Evolutionary conservation across 2,113 vertebrate species (phyloP), one percentile per base, ranked within the genome.

Genomic region (Paratilapia polleni): DNA sequence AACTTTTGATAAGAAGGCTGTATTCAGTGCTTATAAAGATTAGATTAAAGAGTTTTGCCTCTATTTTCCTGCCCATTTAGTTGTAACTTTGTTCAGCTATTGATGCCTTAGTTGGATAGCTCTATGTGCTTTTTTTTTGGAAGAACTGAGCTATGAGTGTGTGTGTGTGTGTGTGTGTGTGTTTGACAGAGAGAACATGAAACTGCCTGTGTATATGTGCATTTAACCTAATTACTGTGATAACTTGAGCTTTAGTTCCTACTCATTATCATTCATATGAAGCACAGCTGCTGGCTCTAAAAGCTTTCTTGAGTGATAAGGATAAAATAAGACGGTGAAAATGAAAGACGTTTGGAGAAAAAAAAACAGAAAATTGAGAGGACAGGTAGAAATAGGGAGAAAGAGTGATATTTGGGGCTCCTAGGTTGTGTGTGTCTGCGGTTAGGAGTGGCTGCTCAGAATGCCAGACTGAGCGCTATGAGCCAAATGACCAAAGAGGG

Each of bases 401-500:
- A 58, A 82, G 31, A 41, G 43, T 57, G 78, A 64, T 31, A 74
- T 75, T 90, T 36, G 49, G 52, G 66, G 76, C 87, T 77, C 64
- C 28, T 9, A 31, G 86, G 59, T 59, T 73, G 77, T 85, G 82
- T 80, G 60, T 77, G 79, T 84, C 66, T 81, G 76, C 28, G 78
- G 68, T 88, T 76, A 73, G 89, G 78, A 88, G 91, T 80, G 88
- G 77, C 83, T 64, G 80, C 64, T 83, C 64, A 82, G 94, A 95
- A 95, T 96, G 93, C 88, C 94, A 95, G 94, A 90, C 85, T 87
- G 62, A 82, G 87, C 43, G 77, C 81, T 34, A n/a, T 70, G 77
- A 88, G 84, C 89, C 89, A 89, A 89, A 84, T 19, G 58, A 61
- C 86, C 52, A 83, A 70, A 82, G 73, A 75, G 70, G 83, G 79